phyloP scores from a whole-genome alignment of 2,797 vertebrate genomes.

The Periparus ater region DNA sequence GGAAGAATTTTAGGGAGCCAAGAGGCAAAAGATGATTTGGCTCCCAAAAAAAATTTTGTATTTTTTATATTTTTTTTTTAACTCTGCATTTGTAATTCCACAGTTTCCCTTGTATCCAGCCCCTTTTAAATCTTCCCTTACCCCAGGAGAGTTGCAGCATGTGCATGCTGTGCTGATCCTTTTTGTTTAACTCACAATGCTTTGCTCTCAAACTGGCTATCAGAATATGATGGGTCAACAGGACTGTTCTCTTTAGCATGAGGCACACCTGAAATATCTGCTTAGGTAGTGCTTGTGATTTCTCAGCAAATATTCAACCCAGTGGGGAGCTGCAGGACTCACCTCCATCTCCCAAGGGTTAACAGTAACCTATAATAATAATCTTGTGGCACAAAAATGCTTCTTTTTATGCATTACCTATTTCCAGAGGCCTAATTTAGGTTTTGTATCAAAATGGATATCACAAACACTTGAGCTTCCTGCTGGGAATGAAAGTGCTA shows the following conservation, averaged over 20 bases:
- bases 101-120: neutral
- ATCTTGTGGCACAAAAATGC: constrained; percentile 76
- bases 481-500: constrained; percentile 76
- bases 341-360: constrained; percentile 79
- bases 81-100: neutral
- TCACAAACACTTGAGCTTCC: constrained; percentile 74
- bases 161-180: constrained; percentile 41
- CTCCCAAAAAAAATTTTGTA: neutral
- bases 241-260: constrained; percentile 44
- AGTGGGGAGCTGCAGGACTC: constrained; percentile 69
- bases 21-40: neutral
- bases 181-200: constrained; percentile 71
- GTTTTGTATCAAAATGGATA: constrained; percentile 81
- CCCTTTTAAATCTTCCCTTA: neutral
- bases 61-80: neutral
- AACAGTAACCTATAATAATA: constrained; percentile 81
- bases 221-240: constrained; percentile 67
- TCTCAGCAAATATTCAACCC: constrained; percentile 71
- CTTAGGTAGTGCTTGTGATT: constrained; percentile 66
- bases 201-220: constrained; percentile 63
- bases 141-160: neutral
- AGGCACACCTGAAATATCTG: constrained; percentile 65
- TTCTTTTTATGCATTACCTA: constrained; percentile 83
- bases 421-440: constrained; percentile 81
- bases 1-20: neutral